These are phyloP conservation scores for Phalacrocorax pelagicus DNA, from an alignment of 2,113 vertebrate species.

Conservation along the genomic window DNA sequence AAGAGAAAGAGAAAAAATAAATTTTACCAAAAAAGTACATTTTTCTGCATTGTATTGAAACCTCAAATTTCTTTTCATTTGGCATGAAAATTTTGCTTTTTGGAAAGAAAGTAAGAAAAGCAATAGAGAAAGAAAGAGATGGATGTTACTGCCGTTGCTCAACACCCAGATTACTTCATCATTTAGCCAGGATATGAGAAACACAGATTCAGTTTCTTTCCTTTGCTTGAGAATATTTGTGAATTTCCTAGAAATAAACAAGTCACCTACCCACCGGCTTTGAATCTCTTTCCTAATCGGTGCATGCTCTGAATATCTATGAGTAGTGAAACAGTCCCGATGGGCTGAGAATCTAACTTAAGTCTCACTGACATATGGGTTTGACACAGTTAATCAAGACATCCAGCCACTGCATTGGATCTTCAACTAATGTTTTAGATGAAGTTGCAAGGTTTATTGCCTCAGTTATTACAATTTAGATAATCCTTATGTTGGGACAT, in stretches of 20 bases:
- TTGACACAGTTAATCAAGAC: neutral
- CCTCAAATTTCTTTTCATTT: neutral
- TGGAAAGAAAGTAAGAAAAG: neutral
- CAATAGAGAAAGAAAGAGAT: neutral
- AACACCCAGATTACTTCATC: neutral
- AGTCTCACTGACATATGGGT: neutral
- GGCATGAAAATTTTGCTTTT: conserved; percentile 29
- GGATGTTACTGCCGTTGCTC: conserved; percentile 18
- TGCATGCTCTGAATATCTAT: neutral
- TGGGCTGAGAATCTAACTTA: neutral
- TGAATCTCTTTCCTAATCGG: fast-evolving
- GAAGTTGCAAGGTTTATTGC: neutral
- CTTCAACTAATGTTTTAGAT: neutral
- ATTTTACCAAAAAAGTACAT: neutral
- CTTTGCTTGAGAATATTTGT: neutral
- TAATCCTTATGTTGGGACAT: neutral
- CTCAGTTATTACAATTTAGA: neutral
- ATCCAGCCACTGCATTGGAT: neutral
- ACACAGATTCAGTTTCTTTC: neutral
- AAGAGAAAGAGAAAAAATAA: neutral
- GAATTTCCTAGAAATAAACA: conserved; percentile 13
- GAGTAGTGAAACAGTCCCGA: neutral
- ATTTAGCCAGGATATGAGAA: neutral
- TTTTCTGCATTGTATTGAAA: neutral
- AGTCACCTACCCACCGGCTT: neutral